Percentiles rank a stretch among this genome's conserved stretches.
These are phyloP conservation scores for Fragum whitleyi DNA, from an alignment of 2,888 invertebrate species.

Conservation along the genomic window DNA sequence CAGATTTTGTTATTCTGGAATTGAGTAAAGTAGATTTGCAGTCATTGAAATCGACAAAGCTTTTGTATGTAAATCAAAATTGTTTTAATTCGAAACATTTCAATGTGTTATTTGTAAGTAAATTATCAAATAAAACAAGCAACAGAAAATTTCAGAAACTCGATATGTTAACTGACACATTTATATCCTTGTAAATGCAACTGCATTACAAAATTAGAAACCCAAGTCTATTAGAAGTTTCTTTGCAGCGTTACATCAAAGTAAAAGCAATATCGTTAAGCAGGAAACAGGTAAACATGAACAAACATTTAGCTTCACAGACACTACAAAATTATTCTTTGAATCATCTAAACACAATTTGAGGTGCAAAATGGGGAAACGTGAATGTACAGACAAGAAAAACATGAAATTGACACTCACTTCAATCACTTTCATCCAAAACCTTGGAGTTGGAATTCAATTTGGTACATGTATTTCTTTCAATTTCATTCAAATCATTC, in stretches of 20 bases:
- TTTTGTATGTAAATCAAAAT: too few species aligned
- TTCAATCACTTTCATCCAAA: too few species aligned
- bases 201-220: neutral
- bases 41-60: too few species aligned
- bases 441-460: too few species aligned
- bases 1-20: too few species aligned
- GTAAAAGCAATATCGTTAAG: constrained; percentile 16
- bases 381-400: neutral
- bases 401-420: too few species aligned
- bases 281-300: constrained; percentile 14
- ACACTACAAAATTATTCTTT: constrained; percentile 10
- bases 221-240: neutral
- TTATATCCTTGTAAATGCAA: neutral
- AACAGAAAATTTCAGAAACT: neutral
- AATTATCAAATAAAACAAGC: neutral
- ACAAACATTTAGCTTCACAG: constrained; percentile 25
- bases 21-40: too few species aligned
- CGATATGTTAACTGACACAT: neutral
- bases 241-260: constrained; percentile 21
- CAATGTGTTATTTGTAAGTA: neutral
- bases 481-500: too few species aligned
- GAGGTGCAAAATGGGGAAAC: constrained; percentile 12
- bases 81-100: too few species aligned
- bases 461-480: too few species aligned
- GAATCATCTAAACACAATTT: neutral